Conservation (phyloP, 2,888 invertebrate species). For the Crioceris asparagi region DNA sequence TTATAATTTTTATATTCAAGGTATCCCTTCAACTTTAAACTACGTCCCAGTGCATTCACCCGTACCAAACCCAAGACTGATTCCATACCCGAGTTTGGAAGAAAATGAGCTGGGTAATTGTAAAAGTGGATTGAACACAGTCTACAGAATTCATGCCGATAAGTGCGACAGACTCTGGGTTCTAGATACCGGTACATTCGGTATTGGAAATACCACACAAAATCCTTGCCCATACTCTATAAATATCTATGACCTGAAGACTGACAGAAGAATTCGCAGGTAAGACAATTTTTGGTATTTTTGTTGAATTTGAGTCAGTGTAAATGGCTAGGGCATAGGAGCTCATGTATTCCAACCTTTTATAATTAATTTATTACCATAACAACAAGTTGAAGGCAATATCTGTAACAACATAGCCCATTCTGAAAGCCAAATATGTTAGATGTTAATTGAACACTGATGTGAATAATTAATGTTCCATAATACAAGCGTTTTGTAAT, state of each 20-base stretch:
- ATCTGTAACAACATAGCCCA: too few species aligned
- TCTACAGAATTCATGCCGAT: constrained; percentile 69
- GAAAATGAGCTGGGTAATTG: constrained; percentile 69
- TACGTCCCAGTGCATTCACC: constrained; percentile 58
- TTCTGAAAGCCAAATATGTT: too few species aligned
- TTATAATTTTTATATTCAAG: constrained; percentile 15
- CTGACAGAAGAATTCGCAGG: constrained; percentile 53
- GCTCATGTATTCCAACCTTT: too few species aligned
- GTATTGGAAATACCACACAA: constrained; percentile 63
- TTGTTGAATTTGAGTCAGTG: neutral
- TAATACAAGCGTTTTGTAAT: too few species aligned
- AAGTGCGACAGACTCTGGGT: constrained; percentile 74
- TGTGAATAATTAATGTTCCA: too few species aligned
- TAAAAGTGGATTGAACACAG: constrained; percentile 61
- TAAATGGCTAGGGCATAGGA: too few species aligned
- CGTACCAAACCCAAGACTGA: constrained; percentile 60
- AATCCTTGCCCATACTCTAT: constrained; percentile 72
- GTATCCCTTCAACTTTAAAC: constrained; percentile 71
- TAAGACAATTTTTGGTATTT: too few species aligned
- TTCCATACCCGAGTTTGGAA: constrained; percentile 67
- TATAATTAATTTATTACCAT: too few species aligned
- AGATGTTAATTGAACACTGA: too few species aligned
- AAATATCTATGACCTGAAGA: constrained; percentile 65
- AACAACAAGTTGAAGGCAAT: too few species aligned
- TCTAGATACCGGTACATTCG: constrained; percentile 71